Percentiles rank a stretch among this genome's conserved stretches.
These are phyloP conservation scores for Cyprinodon variegatus DNA, from an alignment of 2,113 vertebrate genomes.

Conservation along the genomic window DNA sequence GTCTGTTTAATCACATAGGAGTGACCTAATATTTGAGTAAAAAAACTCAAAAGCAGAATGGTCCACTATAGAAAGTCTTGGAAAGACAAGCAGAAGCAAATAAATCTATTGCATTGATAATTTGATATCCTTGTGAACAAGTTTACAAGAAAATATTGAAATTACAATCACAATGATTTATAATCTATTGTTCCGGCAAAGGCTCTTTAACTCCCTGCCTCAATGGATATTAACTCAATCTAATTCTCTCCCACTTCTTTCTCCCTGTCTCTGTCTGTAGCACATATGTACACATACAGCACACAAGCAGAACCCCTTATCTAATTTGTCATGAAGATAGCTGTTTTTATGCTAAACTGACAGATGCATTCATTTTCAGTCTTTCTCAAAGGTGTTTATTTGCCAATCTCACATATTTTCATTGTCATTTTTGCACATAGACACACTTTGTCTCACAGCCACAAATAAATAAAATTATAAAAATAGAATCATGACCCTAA, in stretches of 20 bases:
- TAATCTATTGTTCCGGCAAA: constrained; percentile 68
- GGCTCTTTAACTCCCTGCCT: constrained; percentile 65
- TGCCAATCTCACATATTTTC: constrained; percentile 48
- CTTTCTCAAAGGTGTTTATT: constrained; percentile 55
- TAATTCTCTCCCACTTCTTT: constrained; percentile 21
- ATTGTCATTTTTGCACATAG: constrained; percentile 11
- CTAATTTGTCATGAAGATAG: constrained; percentile 67
- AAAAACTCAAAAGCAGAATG: constrained; percentile 36
- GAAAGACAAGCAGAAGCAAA: constrained; percentile 50
- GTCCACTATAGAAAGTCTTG: constrained; percentile 40
- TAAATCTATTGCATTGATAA: constrained; percentile 75
- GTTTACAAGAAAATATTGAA: constrained; percentile 77
- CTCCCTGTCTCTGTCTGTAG: constrained; percentile 33
- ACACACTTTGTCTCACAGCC: constrained; percentile 9
- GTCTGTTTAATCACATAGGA: constrained; percentile 51
- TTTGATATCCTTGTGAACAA: constrained; percentile 66
- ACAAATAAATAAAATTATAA: constrained; percentile 14
- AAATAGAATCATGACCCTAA: constrained; percentile 30
- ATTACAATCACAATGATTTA: constrained; percentile 79
- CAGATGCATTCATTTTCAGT: constrained; percentile 66
- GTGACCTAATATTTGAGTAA: constrained; percentile 34
- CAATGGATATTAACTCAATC: constrained; percentile 72
- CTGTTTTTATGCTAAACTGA: constrained; percentile 72
- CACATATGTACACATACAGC: constrained; percentile 42
- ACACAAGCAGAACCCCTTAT: constrained; percentile 42